Percentiles rank a stretch among this genome's conserved stretches.
Evolutionary conservation across 2,797 vertebrate species (phyloP).

Genomic region (Anguilla pacifica): DNA sequence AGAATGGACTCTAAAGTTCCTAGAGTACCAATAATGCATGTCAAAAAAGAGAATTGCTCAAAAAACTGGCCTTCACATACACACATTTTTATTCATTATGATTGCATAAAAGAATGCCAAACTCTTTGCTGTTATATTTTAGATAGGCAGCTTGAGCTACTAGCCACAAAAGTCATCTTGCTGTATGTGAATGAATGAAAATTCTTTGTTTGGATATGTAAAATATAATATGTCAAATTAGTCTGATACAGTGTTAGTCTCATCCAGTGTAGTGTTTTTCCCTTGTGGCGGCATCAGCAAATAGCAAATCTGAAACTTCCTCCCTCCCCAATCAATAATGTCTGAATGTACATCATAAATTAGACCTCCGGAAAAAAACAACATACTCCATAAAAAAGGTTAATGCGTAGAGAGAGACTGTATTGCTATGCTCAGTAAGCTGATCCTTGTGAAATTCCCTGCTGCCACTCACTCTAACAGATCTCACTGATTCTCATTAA

Average conservation of each 20-base stretch:
- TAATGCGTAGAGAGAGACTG: not conserved
- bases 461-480: constrained; percentile 47
- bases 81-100: not conserved
- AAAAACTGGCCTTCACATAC: not conserved
- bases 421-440: not conserved
- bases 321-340: not conserved
- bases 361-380: not conserved
- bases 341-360: not conserved
- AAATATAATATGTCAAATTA: not conserved
- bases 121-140: not conserved
- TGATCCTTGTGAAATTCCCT: constrained; percentile 21
- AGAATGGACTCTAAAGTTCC: not conserved
- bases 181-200: not conserved
- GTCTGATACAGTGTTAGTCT: not conserved
- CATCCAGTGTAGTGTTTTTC: not conserved
- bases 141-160: not conserved
- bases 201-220: not conserved
- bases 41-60: not conserved
- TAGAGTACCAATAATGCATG: not conserved
- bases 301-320: not conserved
- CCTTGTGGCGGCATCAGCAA: constrained; percentile 15
- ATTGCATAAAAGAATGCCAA: not conserved
- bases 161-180: not conserved
- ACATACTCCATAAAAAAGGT: constrained; percentile 3
- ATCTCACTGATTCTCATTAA: constrained; percentile 67